These are phyloP conservation scores for Galerucella calmariensis DNA, from an alignment of 2,888 invertebrate genomes.

Conservation along the genomic window DNA sequence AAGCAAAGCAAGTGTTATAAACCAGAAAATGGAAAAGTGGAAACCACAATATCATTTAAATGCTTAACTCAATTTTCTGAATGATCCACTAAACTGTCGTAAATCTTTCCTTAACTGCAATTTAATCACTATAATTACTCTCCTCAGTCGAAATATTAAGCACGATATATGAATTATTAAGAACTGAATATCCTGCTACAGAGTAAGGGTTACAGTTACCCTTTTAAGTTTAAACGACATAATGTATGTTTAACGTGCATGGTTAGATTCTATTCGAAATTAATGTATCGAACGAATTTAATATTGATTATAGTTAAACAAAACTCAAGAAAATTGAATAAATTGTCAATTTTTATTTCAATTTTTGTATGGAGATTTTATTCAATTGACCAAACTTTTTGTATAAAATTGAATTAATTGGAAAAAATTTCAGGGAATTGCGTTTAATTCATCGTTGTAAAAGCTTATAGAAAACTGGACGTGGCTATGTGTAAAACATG, in stretches of 20 bases:
- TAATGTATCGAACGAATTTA: background rate
- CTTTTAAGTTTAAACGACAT: constrained; percentile 7
- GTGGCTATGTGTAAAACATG: background rate
- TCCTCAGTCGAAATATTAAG: background rate
- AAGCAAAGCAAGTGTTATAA: background rate
- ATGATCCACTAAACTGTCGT: background rate
- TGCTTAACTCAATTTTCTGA: background rate
- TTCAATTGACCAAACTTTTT: no score
- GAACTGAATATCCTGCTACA: background rate
- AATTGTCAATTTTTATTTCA: no score
- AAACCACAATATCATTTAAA: background rate
- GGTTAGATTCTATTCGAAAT: background rate
- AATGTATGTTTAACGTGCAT: constrained; percentile 5
- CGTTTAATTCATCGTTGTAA: no score
- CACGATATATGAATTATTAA: constrained; percentile 10
- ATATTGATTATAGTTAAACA: background rate
- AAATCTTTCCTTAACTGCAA: constrained; percentile 18
- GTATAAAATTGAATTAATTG: no score
- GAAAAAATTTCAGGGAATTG: no score
- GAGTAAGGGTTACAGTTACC: constrained; percentile 9
- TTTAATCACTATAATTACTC: constrained; percentile 14
- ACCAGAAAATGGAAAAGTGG: background rate
- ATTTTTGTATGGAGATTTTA: no score
- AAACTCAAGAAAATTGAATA: background rate
- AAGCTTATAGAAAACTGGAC: background rate